phyloP scores from a whole-genome alignment of 2,113 vertebrate species.

The Plectropomus leopardus region DNA sequence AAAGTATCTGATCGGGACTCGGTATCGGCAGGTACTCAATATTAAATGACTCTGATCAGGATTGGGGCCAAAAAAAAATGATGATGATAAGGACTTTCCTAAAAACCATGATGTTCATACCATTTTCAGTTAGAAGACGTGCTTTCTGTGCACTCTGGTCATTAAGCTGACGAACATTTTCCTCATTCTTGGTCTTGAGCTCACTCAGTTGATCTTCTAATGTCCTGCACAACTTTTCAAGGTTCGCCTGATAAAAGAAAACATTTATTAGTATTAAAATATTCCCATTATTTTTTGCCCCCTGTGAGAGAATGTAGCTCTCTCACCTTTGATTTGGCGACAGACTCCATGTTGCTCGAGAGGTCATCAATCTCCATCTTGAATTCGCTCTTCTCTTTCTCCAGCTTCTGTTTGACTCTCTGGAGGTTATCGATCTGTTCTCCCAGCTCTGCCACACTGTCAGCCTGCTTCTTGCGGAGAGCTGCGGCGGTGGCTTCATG shows the following conservation, averaged over 20 bases:
- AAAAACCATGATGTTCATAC: constrained; percentile 47
- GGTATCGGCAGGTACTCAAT: too few species aligned
- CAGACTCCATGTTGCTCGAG: constrained; percentile 88
- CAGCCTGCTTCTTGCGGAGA: constrained; percentile 91
- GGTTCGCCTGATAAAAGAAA: constrained; percentile 83
- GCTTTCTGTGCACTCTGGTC: constrained; percentile 87
- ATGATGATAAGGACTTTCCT: too few species aligned
- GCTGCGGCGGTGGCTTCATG: constrained; percentile 89
- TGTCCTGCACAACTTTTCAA: constrained; percentile 92
- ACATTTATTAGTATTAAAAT: neutral
- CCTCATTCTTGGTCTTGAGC: constrained; percentile 90
- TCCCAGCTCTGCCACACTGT: constrained; percentile 91
- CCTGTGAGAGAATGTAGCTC: neutral
- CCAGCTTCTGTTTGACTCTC: constrained; percentile 93
- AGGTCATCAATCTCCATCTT: constrained; percentile 96
- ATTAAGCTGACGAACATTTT: constrained; percentile 90
- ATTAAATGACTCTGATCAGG: too few species aligned
- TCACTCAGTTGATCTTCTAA: constrained; percentile 94
- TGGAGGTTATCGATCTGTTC: constrained; percentile 95
- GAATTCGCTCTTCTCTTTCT: constrained; percentile 95
- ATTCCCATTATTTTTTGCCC: neutral
- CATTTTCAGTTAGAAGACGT: constrained; percentile 88
- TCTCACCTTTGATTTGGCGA: constrained; percentile 89
- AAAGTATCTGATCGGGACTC: too few species aligned
- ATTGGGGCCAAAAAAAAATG: too few species aligned